Evolutionary conservation across 2,113 vertebrate genomes (phyloP).

Genomic region (Tragelaphus buxtoni): DNA sequence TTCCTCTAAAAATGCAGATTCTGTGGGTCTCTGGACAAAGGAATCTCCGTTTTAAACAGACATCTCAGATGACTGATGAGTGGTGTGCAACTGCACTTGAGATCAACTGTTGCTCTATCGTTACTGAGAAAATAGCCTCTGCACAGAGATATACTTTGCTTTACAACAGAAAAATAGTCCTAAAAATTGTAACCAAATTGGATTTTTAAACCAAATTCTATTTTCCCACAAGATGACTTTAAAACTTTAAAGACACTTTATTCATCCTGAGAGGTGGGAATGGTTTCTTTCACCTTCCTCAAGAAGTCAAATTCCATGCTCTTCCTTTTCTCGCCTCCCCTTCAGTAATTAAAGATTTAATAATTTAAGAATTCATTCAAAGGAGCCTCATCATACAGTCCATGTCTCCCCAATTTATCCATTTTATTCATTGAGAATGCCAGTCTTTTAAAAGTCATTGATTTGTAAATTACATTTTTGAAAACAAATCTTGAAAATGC

Average conservation of each 20-base stretch:
- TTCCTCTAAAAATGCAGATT: not conserved
- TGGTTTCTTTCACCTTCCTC: not conserved
- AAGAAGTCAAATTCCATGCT: not conserved
- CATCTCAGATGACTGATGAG: not conserved
- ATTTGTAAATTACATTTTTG: conserved; percentile 6
- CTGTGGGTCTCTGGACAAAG: not conserved
- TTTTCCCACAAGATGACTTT: not conserved
- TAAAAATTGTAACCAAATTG: not conserved
- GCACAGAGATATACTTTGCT: not conserved
- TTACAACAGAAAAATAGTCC: not conserved
- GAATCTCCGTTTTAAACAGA: not conserved
- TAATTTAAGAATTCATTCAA: not conserved
- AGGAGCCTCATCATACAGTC: not conserved
- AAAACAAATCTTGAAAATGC: conserved; percentile 19
- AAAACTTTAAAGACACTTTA: not conserved
- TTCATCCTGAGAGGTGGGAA: not conserved
- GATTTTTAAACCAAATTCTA: not conserved
- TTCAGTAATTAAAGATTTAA: not conserved
- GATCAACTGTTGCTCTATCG: not conserved
- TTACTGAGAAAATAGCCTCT: not conserved
- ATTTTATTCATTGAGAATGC: not conserved
- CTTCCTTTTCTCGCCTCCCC: not conserved
- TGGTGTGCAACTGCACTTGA: not conserved
- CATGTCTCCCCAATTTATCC: not conserved
- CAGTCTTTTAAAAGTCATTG: not conserved